Conservation (phyloP, 2,888 invertebrate genomes). For the Myathropa florea region DNA sequence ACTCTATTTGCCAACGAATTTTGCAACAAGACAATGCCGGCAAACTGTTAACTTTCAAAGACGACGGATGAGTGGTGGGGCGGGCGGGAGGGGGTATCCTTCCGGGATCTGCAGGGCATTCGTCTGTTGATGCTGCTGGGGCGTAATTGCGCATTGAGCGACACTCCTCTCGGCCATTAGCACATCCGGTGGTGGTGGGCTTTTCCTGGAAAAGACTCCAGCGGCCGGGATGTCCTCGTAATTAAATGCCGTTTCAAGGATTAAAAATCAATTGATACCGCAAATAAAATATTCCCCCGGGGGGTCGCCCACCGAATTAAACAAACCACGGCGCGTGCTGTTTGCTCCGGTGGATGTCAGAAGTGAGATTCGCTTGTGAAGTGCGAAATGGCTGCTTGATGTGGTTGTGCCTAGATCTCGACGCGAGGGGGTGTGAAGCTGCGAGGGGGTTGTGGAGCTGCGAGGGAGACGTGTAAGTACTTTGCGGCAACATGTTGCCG, state of each 20-base stretch:
- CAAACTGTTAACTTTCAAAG: background rate
- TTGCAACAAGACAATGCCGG: background rate
- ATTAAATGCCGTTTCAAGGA: background rate
- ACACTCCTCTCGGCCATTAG: background rate
- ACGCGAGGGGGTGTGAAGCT: background rate
- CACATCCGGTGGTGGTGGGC: background rate
- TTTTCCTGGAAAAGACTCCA: background rate
- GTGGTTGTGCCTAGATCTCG: background rate
- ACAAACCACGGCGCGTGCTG: background rate
- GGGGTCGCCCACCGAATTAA: background rate
- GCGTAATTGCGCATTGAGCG: background rate
- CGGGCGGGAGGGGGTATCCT: too few relatives aligned
- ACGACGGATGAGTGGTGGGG: too few relatives aligned
- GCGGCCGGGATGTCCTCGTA: background rate
- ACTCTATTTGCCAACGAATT: background rate
- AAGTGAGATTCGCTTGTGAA: background rate
- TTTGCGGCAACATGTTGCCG: background rate
- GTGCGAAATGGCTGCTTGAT: background rate
- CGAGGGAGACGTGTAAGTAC: background rate
- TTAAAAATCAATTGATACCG: background rate
- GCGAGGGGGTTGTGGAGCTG: background rate
- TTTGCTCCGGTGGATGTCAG: background rate
- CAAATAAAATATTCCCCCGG: background rate
- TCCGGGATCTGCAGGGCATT: background rate
- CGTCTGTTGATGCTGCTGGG: background rate